Base-by-base conservation (phyloP, 2,797 vertebrate species). In the Manis pentadactyla region DNA sequence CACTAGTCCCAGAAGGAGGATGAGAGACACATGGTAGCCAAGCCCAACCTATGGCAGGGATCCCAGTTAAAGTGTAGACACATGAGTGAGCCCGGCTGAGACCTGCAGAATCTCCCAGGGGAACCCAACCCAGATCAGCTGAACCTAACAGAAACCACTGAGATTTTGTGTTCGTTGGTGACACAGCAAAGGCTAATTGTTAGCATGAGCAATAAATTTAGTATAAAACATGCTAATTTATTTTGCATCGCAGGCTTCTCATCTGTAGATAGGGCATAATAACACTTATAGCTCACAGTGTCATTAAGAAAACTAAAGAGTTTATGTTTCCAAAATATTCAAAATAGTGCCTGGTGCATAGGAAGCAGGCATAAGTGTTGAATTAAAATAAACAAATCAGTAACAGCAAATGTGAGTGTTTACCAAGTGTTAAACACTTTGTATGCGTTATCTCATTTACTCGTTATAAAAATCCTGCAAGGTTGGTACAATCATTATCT, bases 381-480 rank as follows among this genome's bases (percentile, higher is more conserved):
- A 84, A 92, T 94, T 59, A 82, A 86, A 90, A 74, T 74, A 87
- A 96, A 64, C 61, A 13, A 51, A 39, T 82, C 87, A 82, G 57
- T 4, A 9, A 46, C 66, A 55, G 71, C n/a, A 49, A 57, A 37
- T 59, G 57, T 82, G 27, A 64, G 49, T n/a, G 34, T 69, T 85
- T 75, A 73, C 13, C 49, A 68, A 34, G 66, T 39, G 29, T 46
- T 69, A 64, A 74, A 46, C 8, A 81, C 29, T 85, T 89, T 75
- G 69, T 77, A 31, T 42, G 23, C 23, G 27, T 84, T 78, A 19
- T 77, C 34, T 68, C 84, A 78, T 68, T 86, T 82, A 64, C 17
- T 46, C 37, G 15, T 96, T 29, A 74, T 23, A 74, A 64, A 0
- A 69, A 49, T 90, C n/a, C 63, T 53, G 27, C n/a, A 51, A 59